A percentile compares a stretch with the other conserved stretches of the same genome.
These are phyloP conservation scores for Lichenostomus cassidix DNA, from an alignment of 2,113 vertebrate genomes.

Conservation along the genomic window DNA sequence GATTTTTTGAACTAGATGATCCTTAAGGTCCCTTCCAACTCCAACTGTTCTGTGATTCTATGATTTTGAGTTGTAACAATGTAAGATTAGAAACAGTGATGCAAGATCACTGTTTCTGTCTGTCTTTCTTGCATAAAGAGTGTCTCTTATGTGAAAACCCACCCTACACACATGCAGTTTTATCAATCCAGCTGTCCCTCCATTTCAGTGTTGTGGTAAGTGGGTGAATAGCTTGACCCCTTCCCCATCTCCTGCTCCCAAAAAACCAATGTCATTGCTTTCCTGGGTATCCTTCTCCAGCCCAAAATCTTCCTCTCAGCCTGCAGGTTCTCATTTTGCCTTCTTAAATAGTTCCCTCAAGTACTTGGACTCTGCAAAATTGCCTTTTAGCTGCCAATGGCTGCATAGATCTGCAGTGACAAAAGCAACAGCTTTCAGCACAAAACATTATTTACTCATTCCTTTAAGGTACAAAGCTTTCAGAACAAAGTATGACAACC, in stretches of 20 bases:
- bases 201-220: neutral
- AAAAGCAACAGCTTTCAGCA: neutral
- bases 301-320: neutral
- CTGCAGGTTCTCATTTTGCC: neutral
- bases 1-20: neutral
- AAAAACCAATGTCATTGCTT: neutral
- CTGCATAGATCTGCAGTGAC: neutral
- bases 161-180: neutral
- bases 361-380: neutral
- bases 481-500: neutral
- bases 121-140: neutral
- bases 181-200: neutral
- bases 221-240: rapidly evolving
- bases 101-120: neutral
- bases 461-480: constrained; percentile 6
- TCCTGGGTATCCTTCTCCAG: neutral
- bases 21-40: neutral
- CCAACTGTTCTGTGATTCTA: neutral
- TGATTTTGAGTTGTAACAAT: rapidly evolving
- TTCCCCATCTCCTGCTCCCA: neutral
- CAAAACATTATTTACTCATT: neutral
- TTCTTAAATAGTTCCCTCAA: neutral
- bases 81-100: neutral
- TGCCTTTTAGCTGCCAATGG: neutral
- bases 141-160: neutral